Percentiles rank a stretch among this genome's conserved stretches.
These are phyloP conservation scores for Leptobrachium ailaonicum DNA, from an alignment of 2,113 vertebrate species.

Conservation along the genomic window DNA sequence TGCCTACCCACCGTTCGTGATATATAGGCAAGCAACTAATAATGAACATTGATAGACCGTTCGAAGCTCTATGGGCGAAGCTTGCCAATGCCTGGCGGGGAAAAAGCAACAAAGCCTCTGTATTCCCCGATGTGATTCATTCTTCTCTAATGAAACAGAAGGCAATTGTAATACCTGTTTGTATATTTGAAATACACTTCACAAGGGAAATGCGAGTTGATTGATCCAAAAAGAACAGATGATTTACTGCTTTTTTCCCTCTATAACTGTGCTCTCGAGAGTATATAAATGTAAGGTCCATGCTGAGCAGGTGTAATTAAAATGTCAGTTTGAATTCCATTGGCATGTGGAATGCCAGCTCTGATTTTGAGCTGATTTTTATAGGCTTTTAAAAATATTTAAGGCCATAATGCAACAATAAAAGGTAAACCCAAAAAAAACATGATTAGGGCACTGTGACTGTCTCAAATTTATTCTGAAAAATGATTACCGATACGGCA, in stretches of 20 bases:
- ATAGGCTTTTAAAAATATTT: background rate
- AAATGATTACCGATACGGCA: no score
- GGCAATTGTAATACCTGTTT: conserved; percentile 4
- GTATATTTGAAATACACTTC: conserved; percentile 5
- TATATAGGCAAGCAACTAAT: conserved; percentile 37
- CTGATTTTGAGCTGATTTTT: background rate
- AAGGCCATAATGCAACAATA: no score
- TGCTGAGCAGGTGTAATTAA: conserved; percentile 11
- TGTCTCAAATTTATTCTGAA: no score
- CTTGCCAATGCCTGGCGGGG: conserved; percentile 23
- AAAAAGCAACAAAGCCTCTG: conserved; percentile 2
- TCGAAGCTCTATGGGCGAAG: conserved; percentile 23
- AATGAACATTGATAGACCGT: conserved; percentile 43
- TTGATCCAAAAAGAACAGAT: conserved; percentile 9
- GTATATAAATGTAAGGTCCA: background rate
- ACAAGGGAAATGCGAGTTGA: background rate
- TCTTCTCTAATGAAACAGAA: conserved; percentile 32
- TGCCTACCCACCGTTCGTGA: conserved; percentile 42
- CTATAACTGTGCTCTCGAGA: conserved; percentile 3
- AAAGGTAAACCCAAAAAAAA: no score
- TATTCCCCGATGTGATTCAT: conserved; percentile 19
- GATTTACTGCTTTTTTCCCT: background rate
- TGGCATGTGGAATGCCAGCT: conserved; percentile 6
- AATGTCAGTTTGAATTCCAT: conserved; percentile 3
- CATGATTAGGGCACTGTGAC: no score